These are phyloP conservation scores for Turdus rufiventris DNA, from an alignment of 2,113 vertebrate genomes.

Conservation along the genomic window DNA sequence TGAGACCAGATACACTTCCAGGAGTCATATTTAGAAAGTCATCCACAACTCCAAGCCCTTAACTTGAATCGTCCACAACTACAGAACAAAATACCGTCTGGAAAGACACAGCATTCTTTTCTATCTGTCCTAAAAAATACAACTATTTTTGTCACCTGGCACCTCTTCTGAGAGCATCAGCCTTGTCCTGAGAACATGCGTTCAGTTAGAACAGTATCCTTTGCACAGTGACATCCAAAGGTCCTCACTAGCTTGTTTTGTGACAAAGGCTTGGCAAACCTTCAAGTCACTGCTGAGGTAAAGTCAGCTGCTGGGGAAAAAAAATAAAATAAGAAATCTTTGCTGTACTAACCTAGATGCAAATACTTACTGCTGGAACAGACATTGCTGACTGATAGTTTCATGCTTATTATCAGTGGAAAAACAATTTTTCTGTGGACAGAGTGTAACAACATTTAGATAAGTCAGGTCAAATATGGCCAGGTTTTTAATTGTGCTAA, in stretches of 20 bases:
- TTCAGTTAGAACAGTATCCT: not conserved
- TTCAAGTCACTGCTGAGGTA: conserved; percentile 1
- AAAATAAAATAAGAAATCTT: not conserved
- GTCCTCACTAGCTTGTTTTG: not conserved
- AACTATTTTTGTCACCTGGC: conserved; percentile 38
- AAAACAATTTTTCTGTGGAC: not conserved
- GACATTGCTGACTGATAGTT: not conserved
- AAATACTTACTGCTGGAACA: conserved; percentile 2
- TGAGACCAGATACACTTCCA: not conserved
- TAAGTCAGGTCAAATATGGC: not conserved
- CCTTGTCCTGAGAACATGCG: conserved; percentile 25
- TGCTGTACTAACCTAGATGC: not conserved
- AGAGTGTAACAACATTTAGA: not conserved
- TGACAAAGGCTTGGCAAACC: not conserved
- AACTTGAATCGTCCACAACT: not conserved
- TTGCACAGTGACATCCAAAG: not conserved
- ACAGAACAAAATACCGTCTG: not conserved
- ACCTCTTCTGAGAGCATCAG: not conserved
- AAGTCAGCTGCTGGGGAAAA: not conserved
- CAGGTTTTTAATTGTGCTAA: not conserved
- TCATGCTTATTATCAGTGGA: not conserved
- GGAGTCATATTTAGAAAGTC: not conserved
- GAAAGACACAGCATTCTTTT: not conserved
- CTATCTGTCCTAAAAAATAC: not conserved
- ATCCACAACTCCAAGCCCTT: not conserved